These are phyloP conservation scores for Gambusia yucatana DNA, from an alignment of 2,797 vertebrate species.

Conservation along the genomic window DNA sequence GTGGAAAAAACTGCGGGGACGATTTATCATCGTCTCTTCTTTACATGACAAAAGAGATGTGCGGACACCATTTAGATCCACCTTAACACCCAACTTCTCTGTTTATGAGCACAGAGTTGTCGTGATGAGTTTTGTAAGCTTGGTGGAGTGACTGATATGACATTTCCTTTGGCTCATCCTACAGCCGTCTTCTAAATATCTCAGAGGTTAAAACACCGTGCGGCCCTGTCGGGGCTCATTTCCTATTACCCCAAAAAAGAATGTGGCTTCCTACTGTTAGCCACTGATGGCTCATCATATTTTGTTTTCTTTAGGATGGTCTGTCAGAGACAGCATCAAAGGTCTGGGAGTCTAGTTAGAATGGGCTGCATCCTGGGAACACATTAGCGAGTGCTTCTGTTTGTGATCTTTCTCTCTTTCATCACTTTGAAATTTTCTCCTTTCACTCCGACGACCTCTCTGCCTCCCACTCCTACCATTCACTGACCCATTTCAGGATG, in stretches of 20 bases:
- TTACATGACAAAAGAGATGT: neutral
- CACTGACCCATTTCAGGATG: constrained; percentile 72
- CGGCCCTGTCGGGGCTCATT: constrained; percentile 45
- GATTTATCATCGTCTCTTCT: neutral
- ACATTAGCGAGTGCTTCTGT: constrained; percentile 73
- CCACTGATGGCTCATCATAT: constrained; percentile 67
- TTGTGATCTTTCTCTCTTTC: constrained; percentile 70
- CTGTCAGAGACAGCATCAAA: constrained; percentile 76
- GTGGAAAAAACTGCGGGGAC: neutral
- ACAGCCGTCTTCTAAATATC: constrained; percentile 24
- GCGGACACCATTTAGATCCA: neutral
- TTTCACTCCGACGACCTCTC: constrained; percentile 31
- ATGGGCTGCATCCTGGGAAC: constrained; percentile 74
- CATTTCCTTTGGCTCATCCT: neutral
- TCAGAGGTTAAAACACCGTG: constrained; percentile 44
- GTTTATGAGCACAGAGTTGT: neutral
- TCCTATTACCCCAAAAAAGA: constrained; percentile 62
- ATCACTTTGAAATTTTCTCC: constrained; percentile 68
- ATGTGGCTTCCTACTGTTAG: constrained; percentile 58
- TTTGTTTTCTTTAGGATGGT: constrained; percentile 47
- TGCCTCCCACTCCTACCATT: constrained; percentile 43
- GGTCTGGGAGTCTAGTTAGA: constrained; percentile 72
- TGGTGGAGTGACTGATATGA: neutral
- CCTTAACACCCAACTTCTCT: neutral
- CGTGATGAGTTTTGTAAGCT: neutral